These are phyloP conservation scores for Xenopus laevis DNA, from an alignment of 2,113 vertebrate genomes.

Conservation along the genomic window DNA sequence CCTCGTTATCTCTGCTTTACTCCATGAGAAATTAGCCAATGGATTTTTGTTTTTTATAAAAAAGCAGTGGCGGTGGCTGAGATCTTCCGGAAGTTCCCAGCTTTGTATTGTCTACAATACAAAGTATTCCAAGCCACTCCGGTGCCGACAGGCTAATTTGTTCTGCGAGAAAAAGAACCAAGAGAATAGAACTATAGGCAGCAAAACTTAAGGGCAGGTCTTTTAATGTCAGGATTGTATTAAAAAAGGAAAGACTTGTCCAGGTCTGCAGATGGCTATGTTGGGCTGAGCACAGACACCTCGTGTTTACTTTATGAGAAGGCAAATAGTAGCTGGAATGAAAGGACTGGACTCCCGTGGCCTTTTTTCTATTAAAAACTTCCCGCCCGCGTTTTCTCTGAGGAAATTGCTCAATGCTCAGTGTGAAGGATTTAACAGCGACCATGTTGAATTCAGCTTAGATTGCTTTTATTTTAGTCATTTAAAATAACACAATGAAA, in stretches of 20 bases:
- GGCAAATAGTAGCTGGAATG: slow-evolving; percentile 33
- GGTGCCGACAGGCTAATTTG: not conserved
- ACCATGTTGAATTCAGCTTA: slow-evolving; percentile 1
- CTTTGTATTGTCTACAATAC: too few relatives aligned
- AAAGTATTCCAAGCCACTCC: not conserved
- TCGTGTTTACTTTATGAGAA: slow-evolving; percentile 21
- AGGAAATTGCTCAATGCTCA: slow-evolving; percentile 9
- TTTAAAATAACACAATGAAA: slow-evolving; percentile 13
- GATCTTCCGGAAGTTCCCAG: too few relatives aligned
- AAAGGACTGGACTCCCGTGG: slow-evolving; percentile 5
- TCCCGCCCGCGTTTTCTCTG: not conserved
- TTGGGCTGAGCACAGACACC: not conserved
- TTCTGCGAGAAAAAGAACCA: not conserved
- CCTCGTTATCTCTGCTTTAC: too few relatives aligned
- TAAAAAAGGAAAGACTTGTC: not conserved
- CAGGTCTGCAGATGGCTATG: slow-evolving; percentile 7
- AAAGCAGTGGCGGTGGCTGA: too few relatives aligned
- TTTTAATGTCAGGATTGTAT: slow-evolving; percentile 16
- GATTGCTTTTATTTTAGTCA: slow-evolving; percentile 10
- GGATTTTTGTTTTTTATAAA: too few relatives aligned
- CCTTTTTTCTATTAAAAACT: slow-evolving; percentile 19
- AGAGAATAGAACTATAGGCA: not conserved
- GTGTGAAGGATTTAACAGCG: slow-evolving; percentile 2
- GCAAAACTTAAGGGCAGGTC: not conserved
- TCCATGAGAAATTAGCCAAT: too few relatives aligned